Base-by-base conservation (phyloP, 2,888 invertebrate species). In the Yponomeuta plumbellus region DNA sequence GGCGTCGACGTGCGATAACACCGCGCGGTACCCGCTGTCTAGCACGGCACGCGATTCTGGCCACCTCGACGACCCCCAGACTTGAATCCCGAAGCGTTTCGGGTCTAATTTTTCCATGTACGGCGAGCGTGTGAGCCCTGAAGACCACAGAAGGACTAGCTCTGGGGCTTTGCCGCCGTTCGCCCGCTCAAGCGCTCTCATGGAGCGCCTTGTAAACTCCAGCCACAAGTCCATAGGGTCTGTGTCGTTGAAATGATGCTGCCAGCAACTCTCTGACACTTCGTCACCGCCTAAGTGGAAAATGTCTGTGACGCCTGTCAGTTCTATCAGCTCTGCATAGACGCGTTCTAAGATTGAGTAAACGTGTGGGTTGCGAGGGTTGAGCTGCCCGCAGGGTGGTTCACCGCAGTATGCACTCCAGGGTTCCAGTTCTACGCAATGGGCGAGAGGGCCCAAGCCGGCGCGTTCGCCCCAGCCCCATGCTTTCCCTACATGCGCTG, bases 251-350 rank as follows among this genome's bases (percentile, higher is more conserved):
- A 94, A 94, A 70, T 94, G 93, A 73, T 94, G 93, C 61, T 93
- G 92, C 96, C 96, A 97, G 77, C 96, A 97, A 40, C 95, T 94
- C 67, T 96, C 92, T 73, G 96, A 96, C 2, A 97, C 96, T 78
- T 96, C 96, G 76, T 96, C 96, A 0, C 95, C 95, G n/a, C 97
- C 97, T 66, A 97, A 88, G 75, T 97, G 97, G 80, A 97, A 95
- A 63, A 96, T 91, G 75, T 97, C 97, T 13, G 94, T 94, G 67
- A 95, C 94, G 21, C 94, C 94, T 8, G 95, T 96, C 57, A 95
- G 85, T 67, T 94, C 93, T 64, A 96, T 85, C 59, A 97, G 91
- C 77, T 97, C 96, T 64, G 92, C 90, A 84, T 96, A 97, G 8
- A 97, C 88, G 61, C 94, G 94, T 76, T 95, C 94, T 26, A 96